phyloP scores from a whole-genome alignment of 1,140 invertebrate species.

The Yoshiicerus persimilis region DNA sequence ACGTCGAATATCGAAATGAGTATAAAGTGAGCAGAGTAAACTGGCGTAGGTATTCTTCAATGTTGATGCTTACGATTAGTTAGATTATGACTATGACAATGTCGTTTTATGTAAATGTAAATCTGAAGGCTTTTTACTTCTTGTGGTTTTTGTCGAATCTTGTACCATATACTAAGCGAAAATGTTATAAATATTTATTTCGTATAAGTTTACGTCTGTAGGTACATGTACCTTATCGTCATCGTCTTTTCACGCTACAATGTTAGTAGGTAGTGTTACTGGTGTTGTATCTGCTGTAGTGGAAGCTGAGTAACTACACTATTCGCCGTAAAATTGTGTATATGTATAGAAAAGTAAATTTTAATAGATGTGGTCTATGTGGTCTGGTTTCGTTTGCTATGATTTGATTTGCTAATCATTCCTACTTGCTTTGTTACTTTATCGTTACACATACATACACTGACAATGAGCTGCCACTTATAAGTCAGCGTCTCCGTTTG shows the following conservation, averaged over 20 bases:
- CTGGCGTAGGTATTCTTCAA: not conserved
- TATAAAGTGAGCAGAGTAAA: not conserved
- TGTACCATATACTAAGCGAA: not conserved
- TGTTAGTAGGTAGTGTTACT: no score
- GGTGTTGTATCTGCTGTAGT: no score
- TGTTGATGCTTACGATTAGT: not conserved
- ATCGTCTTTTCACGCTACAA: no score
- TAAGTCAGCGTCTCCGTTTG: not conserved
- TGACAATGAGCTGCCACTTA: constrained; percentile 11
- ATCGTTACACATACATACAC: not conserved
- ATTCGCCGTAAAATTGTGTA: not conserved
- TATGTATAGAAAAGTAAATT: not conserved
- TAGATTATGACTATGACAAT: not conserved
- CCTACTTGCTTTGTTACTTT: not conserved
- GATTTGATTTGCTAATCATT: constrained; percentile 5
- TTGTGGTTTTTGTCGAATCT: not conserved
- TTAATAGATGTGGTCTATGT: not conserved
- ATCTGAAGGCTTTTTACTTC: not conserved
- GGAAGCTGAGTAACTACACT: not conserved
- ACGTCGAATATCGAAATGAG: no score
- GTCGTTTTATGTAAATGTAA: not conserved
- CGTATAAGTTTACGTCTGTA: no score
- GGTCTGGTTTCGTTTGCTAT: not conserved
- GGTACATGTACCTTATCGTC: no score
- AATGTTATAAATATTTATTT: not conserved